Base-by-base conservation (phyloP, 1,140 invertebrate species). In the Ostrea edulis region DNA sequence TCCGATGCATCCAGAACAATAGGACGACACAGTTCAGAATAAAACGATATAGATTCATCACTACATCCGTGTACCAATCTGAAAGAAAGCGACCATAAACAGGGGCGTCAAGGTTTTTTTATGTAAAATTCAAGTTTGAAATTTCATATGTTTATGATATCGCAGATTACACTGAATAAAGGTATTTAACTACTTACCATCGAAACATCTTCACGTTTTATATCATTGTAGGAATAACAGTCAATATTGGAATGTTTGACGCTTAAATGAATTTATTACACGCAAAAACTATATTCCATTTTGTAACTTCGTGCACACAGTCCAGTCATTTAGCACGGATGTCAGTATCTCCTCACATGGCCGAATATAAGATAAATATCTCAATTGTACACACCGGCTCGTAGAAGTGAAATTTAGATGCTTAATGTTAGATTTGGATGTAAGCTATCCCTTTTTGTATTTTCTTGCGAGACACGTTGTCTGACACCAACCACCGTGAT, bases 31-130 rank as follows among this genome's bases (percentile, higher is more conserved):
- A 77, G 68, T 77, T 77, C 68, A 77, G 29, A 29, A 77, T 77
- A 77, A 77, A 77, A 29, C 68, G n/a, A 82, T 71, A 82, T 25
- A 89, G 83, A 86, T 86, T 89, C 88, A 89, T 89, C 58, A 86
- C 88, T 86, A 29, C 68, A 77, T 77, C 68, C 68, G 68, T 77
- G 29, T 77, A 77, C 68, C 29, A 14, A 77, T 77, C 68, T 77
- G 25, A 77, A 77, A 77, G 12, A 25, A 29, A 77, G 68, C 29
- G n/a, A 25, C 22, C 68, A 29, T 77, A 77, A 35, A 44, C 25
- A 25, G 25, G 68, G 68, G 25, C 68, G 68, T 77, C 12, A 35
- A 25, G 68, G 68, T 9, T 77, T 77, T 77, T 29, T 25, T 35
- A 77, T 29, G 25, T 12, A 77, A 77, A 77, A 77, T 77, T 77